These are phyloP conservation scores for Chitala chitala DNA, from an alignment of 2,113 vertebrate species.

Conservation along the genomic window DNA sequence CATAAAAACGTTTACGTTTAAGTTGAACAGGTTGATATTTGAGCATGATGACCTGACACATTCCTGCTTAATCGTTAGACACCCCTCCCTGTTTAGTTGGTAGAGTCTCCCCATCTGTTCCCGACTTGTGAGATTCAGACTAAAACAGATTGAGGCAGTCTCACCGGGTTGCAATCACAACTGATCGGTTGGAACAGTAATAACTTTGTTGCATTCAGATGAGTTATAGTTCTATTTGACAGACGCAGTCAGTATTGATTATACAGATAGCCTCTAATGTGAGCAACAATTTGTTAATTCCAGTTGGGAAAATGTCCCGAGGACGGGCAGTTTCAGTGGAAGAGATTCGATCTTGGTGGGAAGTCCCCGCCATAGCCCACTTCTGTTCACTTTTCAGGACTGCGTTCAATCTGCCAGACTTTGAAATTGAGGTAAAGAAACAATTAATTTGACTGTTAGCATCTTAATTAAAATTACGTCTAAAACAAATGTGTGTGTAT, in stretches of 20 bases:
- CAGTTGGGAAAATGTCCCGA: constrained; percentile 60
- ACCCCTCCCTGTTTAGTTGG: constrained; percentile 37
- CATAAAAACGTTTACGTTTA: background rate
- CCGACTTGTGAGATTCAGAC: constrained; percentile 51
- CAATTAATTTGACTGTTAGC: background rate
- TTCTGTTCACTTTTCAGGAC: constrained; percentile 95
- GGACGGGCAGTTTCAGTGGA: constrained; percentile 74
- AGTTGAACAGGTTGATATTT: background rate
- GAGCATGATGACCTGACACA: background rate
- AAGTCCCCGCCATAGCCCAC: constrained; percentile 94
- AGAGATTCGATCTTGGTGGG: constrained; percentile 92
- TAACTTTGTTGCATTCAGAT: constrained; percentile 49
- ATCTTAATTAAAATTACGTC: background rate
- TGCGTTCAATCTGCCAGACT: constrained; percentile 88
- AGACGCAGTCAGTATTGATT: constrained; percentile 6
- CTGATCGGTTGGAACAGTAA: constrained; percentile 26
- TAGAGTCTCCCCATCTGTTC: constrained; percentile 67
- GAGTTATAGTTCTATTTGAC: constrained; percentile 35
- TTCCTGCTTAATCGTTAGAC: background rate
- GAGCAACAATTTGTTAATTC: constrained; percentile 38
- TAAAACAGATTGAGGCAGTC: constrained; percentile 57
- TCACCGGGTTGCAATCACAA: constrained; percentile 55
- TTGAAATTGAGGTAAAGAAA: constrained; percentile 88
- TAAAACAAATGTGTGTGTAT: background rate
- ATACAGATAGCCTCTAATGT: constrained; percentile 55